Evolutionary conservation across 2,113 vertebrate species (phyloP), one percentile per base, ranked within the genome.

Genomic region (Actenoides hombroni): DNA sequence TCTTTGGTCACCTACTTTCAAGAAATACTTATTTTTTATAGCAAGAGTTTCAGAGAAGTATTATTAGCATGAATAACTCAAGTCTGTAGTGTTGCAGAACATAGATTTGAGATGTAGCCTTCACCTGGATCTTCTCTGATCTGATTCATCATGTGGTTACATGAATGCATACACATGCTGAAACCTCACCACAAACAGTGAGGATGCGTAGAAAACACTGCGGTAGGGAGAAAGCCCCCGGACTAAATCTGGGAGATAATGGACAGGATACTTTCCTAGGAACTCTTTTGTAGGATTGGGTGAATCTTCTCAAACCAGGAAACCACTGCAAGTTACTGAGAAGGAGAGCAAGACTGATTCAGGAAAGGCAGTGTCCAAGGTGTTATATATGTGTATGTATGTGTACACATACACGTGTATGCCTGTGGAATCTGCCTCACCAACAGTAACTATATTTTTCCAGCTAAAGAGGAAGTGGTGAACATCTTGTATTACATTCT

Each of bases 331-430:
- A 63, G 24, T 49, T 44, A 54, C 21, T 40, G 44, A 61, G 44
- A 40, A 39, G 16, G 16, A 77, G 24, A 44, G 39, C 81, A 59
- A 64, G 17, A 19, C 33, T 74, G 83, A 15, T 2, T 59, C 53
- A 48, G 37, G 51, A 67, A 46, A 10, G 29, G 20, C 37, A 61
- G 10, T 23, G 48, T 31, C 35, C 44, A 69, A 60, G 18, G 16
- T 0, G 0, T 53, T 80, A 31, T 20, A 13, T 25, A 12, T 9
- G 16, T 9, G 19, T 42, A 31, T 31, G 10, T 13, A 5, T 33
- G 14, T 39, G 69, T 51, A 49, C 21, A 40, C 13, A 11, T 5
- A 12, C 0, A 1, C 48, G 18, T 37, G 31, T 56, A 40, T 40
- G 10, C 16, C 57, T 21, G 42, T 60, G 33, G 20, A 60, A 60